phyloP scores from a whole-genome alignment of 2,113 vertebrate species.

The Hipposideros armiger region DNA sequence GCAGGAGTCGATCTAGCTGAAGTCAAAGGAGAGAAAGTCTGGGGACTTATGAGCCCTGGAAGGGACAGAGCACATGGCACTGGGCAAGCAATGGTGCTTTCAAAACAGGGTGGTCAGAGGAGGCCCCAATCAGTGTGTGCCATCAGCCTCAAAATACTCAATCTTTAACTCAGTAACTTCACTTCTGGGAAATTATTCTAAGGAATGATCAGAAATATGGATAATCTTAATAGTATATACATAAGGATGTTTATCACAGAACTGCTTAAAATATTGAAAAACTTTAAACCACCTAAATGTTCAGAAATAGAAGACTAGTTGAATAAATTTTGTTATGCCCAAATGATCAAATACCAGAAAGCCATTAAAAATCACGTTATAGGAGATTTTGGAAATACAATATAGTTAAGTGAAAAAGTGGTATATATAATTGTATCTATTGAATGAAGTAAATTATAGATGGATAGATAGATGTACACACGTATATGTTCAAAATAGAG shows the following conservation, averaged over 20 bases:
- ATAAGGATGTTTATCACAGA: background rate
- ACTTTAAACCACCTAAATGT: background rate
- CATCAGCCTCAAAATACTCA: background rate
- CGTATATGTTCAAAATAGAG: background rate
- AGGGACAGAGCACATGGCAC: background rate
- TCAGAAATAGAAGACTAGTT: background rate
- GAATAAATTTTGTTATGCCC: background rate
- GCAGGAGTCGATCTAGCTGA: background rate
- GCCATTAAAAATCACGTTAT: background rate
- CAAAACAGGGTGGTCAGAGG: too few relatives aligned
- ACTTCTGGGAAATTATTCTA: background rate
- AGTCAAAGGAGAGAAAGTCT: background rate
- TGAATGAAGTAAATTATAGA: background rate
- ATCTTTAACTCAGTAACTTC: background rate
- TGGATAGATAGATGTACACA: background rate
- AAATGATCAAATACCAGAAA: background rate
- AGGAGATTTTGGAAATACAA: background rate
- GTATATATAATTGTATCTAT: background rate
- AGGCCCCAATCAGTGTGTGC: accelerated
- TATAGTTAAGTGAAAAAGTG: background rate
- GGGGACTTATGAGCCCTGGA: background rate
- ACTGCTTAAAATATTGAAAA: conserved; percentile 12
- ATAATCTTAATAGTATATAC: background rate
- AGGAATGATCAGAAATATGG: background rate
- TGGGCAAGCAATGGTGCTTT: accelerated